Evolutionary conservation across 2,797 vertebrate species (phyloP).

Genomic region (Petrocephalus schoutedeni): DNA sequence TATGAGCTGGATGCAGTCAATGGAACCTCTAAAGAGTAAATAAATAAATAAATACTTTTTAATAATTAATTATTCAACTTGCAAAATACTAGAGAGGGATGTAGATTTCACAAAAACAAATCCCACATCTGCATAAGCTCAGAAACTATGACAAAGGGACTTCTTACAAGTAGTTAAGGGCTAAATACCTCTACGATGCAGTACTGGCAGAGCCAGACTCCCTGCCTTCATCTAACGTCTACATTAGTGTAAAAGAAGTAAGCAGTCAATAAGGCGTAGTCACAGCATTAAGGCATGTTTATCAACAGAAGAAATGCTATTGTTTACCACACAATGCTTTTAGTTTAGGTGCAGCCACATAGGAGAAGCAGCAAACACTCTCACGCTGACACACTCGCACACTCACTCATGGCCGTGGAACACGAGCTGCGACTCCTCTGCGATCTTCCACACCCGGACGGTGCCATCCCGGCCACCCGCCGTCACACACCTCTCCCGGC

Average conservation of each 20-base stretch:
- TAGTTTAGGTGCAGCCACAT: neutral
- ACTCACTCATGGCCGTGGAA: slow-evolving; percentile 90
- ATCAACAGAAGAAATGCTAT: neutral
- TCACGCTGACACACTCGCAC: neutral
- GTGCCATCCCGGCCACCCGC: slow-evolving; percentile 83
- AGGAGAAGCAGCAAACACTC: neutral
- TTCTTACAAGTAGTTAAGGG: neutral
- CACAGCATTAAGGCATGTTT: neutral
- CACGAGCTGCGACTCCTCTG: slow-evolving; percentile 90
- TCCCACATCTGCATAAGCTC: neutral
- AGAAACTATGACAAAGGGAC: neutral
- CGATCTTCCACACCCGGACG: slow-evolving; percentile 92
- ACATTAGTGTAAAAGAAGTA: neutral
- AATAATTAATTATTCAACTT: neutral
- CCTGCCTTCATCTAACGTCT: neutral
- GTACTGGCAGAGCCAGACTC: neutral
- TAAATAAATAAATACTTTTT: neutral
- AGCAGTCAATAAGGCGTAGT: neutral
- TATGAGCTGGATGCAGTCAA: slow-evolving; percentile 91
- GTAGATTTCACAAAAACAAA: neutral
- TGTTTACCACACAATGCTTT: neutral
- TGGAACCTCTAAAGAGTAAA: slow-evolving; percentile 73
- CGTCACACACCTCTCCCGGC: slow-evolving; percentile 86
- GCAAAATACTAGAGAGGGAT: neutral
- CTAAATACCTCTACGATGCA: neutral